These are phyloP conservation scores for Osmoderma eremita DNA, from an alignment of 2,888 invertebrate species.

Conservation along the genomic window DNA sequence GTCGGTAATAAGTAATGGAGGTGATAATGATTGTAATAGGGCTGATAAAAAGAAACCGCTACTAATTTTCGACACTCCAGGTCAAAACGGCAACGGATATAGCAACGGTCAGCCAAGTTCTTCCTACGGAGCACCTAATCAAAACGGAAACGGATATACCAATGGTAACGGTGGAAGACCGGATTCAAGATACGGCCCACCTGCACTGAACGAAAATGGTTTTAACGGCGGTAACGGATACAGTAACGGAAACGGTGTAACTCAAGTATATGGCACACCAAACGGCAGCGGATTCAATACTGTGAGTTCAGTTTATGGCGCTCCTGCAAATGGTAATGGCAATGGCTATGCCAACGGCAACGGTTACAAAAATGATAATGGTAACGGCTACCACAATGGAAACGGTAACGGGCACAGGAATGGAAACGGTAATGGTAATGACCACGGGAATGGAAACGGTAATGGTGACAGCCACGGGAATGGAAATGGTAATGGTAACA, in stretches of 20 bases:
- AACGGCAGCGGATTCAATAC: conserved; percentile 42
- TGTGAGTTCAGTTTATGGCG: conserved; percentile 54
- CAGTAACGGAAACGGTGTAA: conserved; percentile 50
- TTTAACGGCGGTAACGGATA: conserved; percentile 52
- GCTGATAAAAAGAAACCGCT: not conserved
- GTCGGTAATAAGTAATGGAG: conserved; percentile 41
- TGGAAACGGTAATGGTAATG: conserved; percentile 49
- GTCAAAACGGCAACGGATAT: conserved; percentile 54
- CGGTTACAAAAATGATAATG: conserved; percentile 23
- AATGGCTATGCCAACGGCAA: conserved; percentile 46
- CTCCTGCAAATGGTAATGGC: conserved; percentile 52
- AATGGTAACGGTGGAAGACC: conserved; percentile 50
- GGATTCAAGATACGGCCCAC: conserved; percentile 59
- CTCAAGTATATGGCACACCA: conserved; percentile 48
- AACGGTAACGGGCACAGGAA: conserved; percentile 44
- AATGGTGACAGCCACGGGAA: conserved; percentile 45
- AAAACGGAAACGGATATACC: conserved; percentile 34
- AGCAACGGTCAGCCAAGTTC: conserved; percentile 51
- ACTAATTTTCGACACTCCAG: conserved; percentile 9
- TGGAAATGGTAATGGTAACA: conserved; percentile 45
- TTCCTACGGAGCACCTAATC: conserved; percentile 48
- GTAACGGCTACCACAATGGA: conserved; percentile 42
- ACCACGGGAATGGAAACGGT: conserved; percentile 46
- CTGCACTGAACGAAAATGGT: conserved; percentile 53
- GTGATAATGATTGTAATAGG: conserved; percentile 51